Evolutionary conservation across 2,113 vertebrate genomes (phyloP).

Genomic region (Camelus bactrianus): DNA sequence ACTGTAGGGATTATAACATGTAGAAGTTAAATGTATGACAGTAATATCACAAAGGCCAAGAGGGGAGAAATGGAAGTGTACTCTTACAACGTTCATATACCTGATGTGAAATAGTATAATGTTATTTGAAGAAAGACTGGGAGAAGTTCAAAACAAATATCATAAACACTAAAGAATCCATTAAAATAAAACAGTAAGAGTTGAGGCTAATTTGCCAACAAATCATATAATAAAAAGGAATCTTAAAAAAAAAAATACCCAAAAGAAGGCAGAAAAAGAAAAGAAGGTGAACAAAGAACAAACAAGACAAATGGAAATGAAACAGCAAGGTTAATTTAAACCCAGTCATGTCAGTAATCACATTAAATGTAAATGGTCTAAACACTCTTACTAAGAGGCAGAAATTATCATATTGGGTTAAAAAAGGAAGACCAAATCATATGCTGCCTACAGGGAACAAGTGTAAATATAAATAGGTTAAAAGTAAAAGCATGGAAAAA

Average conservation of each 20-base stretch:
- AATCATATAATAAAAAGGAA: background rate
- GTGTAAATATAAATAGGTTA: conserved; percentile 8
- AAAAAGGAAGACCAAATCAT: background rate
- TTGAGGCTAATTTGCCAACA: conserved; percentile 28
- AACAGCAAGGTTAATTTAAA: background rate
- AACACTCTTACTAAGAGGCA: background rate
- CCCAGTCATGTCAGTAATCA: background rate
- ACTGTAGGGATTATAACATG: background rate
- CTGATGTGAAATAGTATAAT: background rate
- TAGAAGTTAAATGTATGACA: background rate
- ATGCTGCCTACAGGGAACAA: background rate
- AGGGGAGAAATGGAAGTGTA: background rate
- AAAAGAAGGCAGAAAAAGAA: background rate
- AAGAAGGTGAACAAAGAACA: background rate
- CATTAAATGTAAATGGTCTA: background rate
- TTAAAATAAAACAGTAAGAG: conserved; percentile 17
- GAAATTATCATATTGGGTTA: background rate
- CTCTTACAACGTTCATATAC: background rate
- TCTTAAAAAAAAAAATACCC: background rate
- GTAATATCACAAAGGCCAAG: background rate
- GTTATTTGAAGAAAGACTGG: background rate
- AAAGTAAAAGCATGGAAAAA: background rate
- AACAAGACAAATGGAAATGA: background rate
- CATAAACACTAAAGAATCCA: background rate
- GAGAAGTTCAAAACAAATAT: background rate